Evolutionary conservation across 1,140 invertebrate species (phyloP).

Genomic region (Ericerus pela): DNA sequence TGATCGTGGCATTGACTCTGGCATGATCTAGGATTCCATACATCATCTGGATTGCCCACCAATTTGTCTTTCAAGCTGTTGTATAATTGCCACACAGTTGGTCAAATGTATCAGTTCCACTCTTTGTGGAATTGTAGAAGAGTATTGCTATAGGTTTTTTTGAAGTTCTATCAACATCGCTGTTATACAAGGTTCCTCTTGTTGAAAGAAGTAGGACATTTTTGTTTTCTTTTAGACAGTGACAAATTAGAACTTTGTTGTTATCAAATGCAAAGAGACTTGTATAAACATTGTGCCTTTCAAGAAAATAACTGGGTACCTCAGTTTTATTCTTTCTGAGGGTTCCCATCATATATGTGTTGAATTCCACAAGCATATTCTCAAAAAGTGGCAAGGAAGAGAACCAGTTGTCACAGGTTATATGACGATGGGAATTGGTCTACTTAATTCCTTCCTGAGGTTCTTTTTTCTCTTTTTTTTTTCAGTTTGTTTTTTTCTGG

Average conservation of each 20-base stretch:
- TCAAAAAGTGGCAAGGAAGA: conserved; percentile 25
- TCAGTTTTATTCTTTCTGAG: conserved; percentile 18
- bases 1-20: conserved; percentile 1
- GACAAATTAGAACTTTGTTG: conserved; percentile 17
- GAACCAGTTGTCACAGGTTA: conserved; percentile 31
- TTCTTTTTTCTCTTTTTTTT: too few relatives aligned
- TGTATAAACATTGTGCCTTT: background rate
- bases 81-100: conserved; percentile 19
- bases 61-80: conserved; percentile 16
- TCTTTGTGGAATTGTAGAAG: conserved; percentile 32
- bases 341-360: conserved; percentile 19
- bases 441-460: too few relatives aligned
- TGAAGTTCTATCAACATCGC: conserved; percentile 19
- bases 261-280: conserved; percentile 14
- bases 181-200: conserved; percentile 19
- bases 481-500: too few relatives aligned
- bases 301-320: conserved; percentile 16
- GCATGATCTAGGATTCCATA: conserved; percentile 23
- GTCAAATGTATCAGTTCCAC: conserved; percentile 33
- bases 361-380: conserved; percentile 21
- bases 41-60: conserved; percentile 27
- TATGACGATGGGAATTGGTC: conserved; percentile 23
- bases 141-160: conserved; percentile 29
- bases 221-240: conserved; percentile 23
- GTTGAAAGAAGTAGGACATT: conserved; percentile 26